Base-by-base conservation (phyloP, 2,888 invertebrate species). In the Melanophora roralis region DNA sequence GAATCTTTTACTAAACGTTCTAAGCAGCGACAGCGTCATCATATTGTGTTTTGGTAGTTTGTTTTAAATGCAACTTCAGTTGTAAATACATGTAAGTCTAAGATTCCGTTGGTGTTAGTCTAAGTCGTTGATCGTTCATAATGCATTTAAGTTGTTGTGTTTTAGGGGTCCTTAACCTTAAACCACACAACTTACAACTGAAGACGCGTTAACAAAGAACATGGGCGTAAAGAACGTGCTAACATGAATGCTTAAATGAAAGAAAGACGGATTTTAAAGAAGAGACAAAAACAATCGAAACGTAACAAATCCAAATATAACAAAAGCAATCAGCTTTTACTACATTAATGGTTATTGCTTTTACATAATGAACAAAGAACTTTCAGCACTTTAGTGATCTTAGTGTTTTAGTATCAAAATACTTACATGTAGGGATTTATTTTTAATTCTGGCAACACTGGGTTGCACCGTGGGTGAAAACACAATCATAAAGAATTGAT, bases 111-210 rank as follows among this genome's bases (percentile, higher is more conserved):
- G 6, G 27, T 27, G 27, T 6, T 27, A 27, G 27, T 27, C 4
- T 11, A 53, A 1, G 19, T 32, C 45, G 19, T 21, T 72, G 11
- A 38, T 73, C 47, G 19, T 57, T 32, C 47, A 65, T 68, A 43
- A 36, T 38, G 57, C 32, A 57, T 65, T 65, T 65, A 11, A 40
- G 65, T 34, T 57, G 57, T 74, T 74, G 65, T n/a, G 8, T 51
- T 43, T 55, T 57, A 76, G 76, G 67, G 80, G 76, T 76, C 76
- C 80, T 76, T 80, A 76, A 80, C 76, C 80, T 68, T 73, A 68
- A 80, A 68, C 67, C 34, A 40, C 62, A 68, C 59, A 53, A 72
- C 51, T 45, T 23, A 68, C n/a, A n/a, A n/a, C 21, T 27, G 11
- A 49, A 32, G 45, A 49, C 47, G 60, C 68, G 47, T 53, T 27